phyloP scores from a whole-genome alignment of 92 coral and sea anemone genomes.

The Heliopora coerulea region DNA sequence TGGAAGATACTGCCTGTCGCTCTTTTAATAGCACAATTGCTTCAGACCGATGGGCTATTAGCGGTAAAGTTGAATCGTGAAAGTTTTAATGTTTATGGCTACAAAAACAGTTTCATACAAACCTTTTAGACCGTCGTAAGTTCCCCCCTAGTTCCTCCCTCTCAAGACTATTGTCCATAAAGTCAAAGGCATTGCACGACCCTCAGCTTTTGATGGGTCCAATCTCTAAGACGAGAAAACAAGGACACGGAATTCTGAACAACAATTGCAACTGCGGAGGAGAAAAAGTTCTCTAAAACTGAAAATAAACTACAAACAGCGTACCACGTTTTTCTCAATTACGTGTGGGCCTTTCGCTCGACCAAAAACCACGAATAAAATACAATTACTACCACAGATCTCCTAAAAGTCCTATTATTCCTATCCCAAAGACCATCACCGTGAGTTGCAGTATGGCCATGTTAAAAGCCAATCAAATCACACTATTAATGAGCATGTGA shows the following conservation, averaged over 20 bases:
- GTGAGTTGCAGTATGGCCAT: conserved; percentile 28
- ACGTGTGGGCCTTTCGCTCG: background rate
- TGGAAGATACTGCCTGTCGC: no score
- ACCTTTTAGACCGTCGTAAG: conserved; percentile 90
- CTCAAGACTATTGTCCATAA: conserved; percentile 97
- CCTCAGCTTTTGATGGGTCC: conserved; percentile 51
- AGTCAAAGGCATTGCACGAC: conserved; percentile 92
- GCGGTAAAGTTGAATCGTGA: background rate
- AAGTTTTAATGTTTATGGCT: background rate
- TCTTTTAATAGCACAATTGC: background rate
- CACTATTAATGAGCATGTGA: conserved; percentile 4
- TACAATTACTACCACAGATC: conserved; percentile 5
- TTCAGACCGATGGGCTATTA: background rate
- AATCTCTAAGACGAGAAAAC: conserved; percentile 29
- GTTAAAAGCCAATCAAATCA: conserved; percentile 20
- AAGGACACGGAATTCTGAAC: background rate
- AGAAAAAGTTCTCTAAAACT: conserved; percentile 2
- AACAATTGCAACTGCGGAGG: background rate
- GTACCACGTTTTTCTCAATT: conserved; percentile 4
- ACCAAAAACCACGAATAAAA: background rate
- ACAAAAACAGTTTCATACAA: conserved; percentile 51
- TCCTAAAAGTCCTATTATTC: conserved; percentile 12
- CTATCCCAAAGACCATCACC: conserved; percentile 3
- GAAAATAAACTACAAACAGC: background rate
- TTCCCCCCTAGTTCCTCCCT: conserved; percentile 99